These are phyloP conservation scores for Willisornis vidua DNA, from an alignment of 2,113 vertebrate genomes.

Conservation along the genomic window DNA sequence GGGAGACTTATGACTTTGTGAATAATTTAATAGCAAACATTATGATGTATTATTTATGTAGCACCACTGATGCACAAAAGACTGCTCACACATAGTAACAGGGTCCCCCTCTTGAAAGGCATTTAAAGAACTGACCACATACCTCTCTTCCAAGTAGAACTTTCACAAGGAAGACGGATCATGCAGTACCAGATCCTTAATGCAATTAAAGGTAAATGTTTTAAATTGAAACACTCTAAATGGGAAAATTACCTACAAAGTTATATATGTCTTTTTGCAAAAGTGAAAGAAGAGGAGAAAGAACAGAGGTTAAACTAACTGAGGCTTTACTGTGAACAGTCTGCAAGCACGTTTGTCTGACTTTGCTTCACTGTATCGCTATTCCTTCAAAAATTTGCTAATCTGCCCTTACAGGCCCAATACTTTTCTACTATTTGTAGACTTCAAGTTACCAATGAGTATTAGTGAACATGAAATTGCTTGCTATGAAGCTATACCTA, in stretches of 20 bases:
- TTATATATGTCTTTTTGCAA: background rate
- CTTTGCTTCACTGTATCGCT: background rate
- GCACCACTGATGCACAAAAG: background rate
- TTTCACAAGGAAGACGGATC: background rate
- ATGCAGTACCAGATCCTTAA: background rate
- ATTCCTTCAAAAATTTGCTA: background rate
- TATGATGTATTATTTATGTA: slow-evolving; percentile 40
- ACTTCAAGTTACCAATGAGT: background rate
- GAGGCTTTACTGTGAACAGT: background rate
- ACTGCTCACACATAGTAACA: background rate
- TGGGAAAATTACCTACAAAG: background rate
- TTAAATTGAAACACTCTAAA: background rate
- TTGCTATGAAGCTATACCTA: background rate
- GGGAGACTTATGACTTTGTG: background rate
- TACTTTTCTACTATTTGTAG: background rate
- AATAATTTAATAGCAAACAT: slow-evolving; percentile 53
- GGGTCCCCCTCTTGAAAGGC: background rate
- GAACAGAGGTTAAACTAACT: background rate
- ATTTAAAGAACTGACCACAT: background rate
- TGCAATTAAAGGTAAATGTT: background rate
- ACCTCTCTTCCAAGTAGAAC: background rate
- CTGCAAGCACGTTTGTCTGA: background rate
- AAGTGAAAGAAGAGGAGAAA: background rate
- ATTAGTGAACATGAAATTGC: background rate
- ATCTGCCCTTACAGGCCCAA: background rate